Evolutionary conservation across 2,113 vertebrate species (phyloP).

Genomic region (Brachypodius melanocephalos): DNA sequence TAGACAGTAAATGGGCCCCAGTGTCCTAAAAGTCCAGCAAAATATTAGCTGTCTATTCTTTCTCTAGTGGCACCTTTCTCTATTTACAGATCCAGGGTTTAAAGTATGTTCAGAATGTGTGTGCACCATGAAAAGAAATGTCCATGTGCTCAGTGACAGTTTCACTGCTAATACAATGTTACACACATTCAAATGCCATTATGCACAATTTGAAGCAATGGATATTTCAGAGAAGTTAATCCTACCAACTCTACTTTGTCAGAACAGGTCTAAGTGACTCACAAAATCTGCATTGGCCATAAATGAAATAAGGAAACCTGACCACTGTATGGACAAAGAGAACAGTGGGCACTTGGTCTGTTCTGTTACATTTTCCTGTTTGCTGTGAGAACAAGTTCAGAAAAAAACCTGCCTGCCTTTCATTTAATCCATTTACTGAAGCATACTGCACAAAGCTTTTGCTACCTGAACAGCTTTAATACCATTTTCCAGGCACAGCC

Average conservation of each 20-base stretch:
- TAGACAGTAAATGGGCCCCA: not conserved
- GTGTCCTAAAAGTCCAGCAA: not conserved
- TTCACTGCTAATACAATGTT: not conserved
- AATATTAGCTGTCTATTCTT: not conserved
- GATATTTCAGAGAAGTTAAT: not conserved
- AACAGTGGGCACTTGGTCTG: not conserved
- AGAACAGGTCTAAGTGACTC: not conserved
- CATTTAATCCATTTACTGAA: not conserved
- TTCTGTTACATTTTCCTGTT: not conserved
- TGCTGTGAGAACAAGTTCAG: not conserved
- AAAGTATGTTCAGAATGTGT: not conserved
- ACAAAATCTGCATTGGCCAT: not conserved
- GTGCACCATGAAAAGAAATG: not conserved
- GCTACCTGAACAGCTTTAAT: not conserved
- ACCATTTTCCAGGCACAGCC: slow-evolving; percentile 4
- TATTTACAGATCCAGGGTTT: not conserved
- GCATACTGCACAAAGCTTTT: slow-evolving; percentile 6
- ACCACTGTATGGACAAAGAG: not conserved
- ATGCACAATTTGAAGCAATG: not conserved
- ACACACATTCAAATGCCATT: not conserved
- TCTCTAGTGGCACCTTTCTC: not conserved
- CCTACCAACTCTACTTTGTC: not conserved
- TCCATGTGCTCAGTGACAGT: not conserved
- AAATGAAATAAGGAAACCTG: not conserved
- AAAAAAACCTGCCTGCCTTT: not conserved